Evolutionary conservation across 92 coral and sea anemone genomes (phyloP).

Genomic region (Isaurus tuberculatus): DNA sequence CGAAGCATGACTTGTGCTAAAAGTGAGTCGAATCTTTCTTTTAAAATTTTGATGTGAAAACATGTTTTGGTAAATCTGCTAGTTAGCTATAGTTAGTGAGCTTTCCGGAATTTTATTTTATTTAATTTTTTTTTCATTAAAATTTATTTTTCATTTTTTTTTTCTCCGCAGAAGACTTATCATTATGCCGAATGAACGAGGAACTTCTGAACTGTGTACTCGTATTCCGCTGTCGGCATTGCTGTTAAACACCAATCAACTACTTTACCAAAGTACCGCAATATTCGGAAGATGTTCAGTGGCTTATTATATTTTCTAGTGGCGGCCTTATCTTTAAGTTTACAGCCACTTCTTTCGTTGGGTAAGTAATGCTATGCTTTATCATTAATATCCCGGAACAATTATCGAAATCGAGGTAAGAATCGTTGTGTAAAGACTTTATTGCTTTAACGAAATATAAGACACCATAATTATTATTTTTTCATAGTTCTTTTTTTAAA

Average conservation of each 20-base stretch:
- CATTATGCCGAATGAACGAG: background rate
- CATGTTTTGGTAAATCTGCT: background rate
- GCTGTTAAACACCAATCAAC: background rate
- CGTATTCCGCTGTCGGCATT: background rate
- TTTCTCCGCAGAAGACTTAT: background rate
- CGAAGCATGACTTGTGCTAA: background rate
- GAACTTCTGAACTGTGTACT: background rate
- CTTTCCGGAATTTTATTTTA: background rate
- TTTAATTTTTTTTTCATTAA: no score
- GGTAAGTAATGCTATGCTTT: background rate
- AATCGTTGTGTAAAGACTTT: background rate
- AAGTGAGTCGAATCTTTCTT: background rate
- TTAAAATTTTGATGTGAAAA: background rate
- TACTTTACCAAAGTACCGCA: background rate
- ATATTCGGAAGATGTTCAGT: background rate
- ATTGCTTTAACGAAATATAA: background rate
- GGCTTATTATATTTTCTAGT: background rate
- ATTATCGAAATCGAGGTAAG: background rate
- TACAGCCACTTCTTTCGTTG: background rate
- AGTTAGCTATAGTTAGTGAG: no score
- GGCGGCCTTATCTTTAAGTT: background rate
- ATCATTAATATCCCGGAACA: background rate
- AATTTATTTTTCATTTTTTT: background rate
- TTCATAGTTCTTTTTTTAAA: background rate
- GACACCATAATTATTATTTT: background rate